A percentile compares a stretch with the other conserved stretches of the same genome.
Conservation (phyloP, 1,140 invertebrate species). For the silkworm (Bombyx mori) region DNA sequence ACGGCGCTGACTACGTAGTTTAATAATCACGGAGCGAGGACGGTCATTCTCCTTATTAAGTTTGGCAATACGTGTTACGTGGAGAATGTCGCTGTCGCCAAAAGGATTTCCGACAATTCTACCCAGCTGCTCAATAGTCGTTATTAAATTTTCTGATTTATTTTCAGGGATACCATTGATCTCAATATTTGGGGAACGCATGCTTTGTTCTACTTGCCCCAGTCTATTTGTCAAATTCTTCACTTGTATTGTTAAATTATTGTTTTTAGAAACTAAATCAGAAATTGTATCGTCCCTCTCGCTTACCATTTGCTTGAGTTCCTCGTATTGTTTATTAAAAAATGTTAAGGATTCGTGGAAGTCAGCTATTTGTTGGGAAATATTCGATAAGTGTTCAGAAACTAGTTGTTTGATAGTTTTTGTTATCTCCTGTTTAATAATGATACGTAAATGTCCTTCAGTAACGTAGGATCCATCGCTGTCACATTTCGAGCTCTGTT, state of each 20-base stretch:
- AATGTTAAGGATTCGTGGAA: constrained; percentile 14
- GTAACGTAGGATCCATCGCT: not conserved
- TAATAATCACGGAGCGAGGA: constrained; percentile 16
- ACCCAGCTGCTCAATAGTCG: constrained; percentile 11
- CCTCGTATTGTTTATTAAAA: constrained; percentile 13
- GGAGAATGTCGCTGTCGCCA: constrained; percentile 2
- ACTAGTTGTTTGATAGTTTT: not conserved
- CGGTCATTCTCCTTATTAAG: constrained; percentile 12
- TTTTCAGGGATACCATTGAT: constrained; percentile 18
- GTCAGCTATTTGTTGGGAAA: constrained; percentile 6
- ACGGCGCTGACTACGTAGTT: constrained; percentile 9
- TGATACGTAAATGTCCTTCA: not conserved
- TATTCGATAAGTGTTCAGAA: constrained; percentile 3
- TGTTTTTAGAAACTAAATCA: constrained; percentile 5
- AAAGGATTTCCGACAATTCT: not conserved
- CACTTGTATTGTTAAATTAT: constrained; percentile 3
- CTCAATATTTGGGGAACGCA: constrained; percentile 14
- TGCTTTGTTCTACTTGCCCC: constrained; percentile 8
- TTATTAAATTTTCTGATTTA: constrained; percentile 13
- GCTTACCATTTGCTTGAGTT: constrained; percentile 5
- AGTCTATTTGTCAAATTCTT: constrained; percentile 11
- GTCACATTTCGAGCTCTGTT: not conserved
- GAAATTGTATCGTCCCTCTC: constrained; percentile 8
- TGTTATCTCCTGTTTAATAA: not conserved
- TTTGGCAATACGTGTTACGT: constrained; percentile 17